phyloP scores from a whole-genome alignment of 30 jellyfish, hydroid and myxozoan species.

The Morbakka virulenta region DNA sequence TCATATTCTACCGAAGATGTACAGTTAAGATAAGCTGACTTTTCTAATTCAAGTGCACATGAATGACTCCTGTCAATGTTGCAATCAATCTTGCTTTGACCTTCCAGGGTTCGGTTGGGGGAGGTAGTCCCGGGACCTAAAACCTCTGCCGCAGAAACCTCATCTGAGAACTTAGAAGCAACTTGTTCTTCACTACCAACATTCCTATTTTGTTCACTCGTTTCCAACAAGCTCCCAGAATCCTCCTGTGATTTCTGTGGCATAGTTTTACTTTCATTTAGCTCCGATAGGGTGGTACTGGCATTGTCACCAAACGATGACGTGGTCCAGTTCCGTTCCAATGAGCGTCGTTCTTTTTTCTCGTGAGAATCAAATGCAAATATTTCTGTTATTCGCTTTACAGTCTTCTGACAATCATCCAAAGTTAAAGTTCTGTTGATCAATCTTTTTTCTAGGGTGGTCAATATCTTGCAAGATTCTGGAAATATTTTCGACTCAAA shows the following conservation, averaged over 20 bases:
- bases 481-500: constrained; percentile 80
- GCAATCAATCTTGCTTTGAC: no score
- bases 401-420: constrained; percentile 36
- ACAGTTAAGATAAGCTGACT: no score
- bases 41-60: no score
- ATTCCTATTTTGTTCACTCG: no score
- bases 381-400: constrained; percentile 16
- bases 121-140: no score
- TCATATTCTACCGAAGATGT: constrained; percentile 13
- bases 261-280: no score
- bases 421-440: constrained; percentile 32
- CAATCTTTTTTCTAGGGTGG: constrained; percentile 36
- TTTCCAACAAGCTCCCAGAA: no score
- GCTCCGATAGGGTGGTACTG: constrained; percentile 1
- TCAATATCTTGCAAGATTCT: constrained; percentile 42
- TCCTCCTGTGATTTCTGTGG: no score
- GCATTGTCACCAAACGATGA: constrained; percentile 20
- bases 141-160: no score
- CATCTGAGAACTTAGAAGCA: no score
- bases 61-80: no score
- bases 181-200: no score
- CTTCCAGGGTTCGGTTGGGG: neutral
- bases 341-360: neutral
- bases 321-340: neutral
- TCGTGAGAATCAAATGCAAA: constrained; percentile 28